Evolutionary conservation across 2,888 invertebrate species (phyloP), one percentile per base, ranked within the genome.

Genomic region (Capitulum mitella): DNA sequence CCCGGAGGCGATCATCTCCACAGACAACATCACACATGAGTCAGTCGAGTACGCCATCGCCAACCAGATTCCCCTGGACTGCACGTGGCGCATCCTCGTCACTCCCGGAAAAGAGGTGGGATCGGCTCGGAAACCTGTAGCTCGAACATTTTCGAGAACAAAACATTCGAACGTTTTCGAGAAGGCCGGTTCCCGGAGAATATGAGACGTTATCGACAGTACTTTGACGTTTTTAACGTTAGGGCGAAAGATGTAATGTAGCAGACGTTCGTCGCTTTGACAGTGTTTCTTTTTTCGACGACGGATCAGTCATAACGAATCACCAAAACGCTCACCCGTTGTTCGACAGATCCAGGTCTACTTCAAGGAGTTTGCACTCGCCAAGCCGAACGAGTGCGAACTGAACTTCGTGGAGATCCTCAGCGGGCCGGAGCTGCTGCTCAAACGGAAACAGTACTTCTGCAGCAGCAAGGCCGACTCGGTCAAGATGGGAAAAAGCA

Each of bases 381-480:
- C 88, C 77, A 90, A 89, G 83, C 92, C 92, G 40, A 93, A 93
- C 86, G 92, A 93, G 84, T 93, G 93, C 85, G 90, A 91, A 78
- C 89, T 88, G 80, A 93, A 93, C 86, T 92, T 91, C 84, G 88
- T 93, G 81, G 91, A 92, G 84, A 88, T 93, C 81, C 92, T 92
- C 85, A 89, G 88, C 12, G 89, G 89, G 81, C 86, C 87, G 80
- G 90, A 91, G 34, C 90, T 91, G 83, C 87, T 91, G 83, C 87
- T 89, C 77, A 87, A 88, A 79, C 86, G 89, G 80, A 83, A 90
- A 79, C 91, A 90, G 82, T 90, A 91, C 85, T 95, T 93, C 86
- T 95, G 95, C 84, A 94, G 95, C 0, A 93, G 94, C 10, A 91
- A 94, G 40, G 93, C 94, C 0, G 94, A 95, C 83, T 87, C 91